phyloP scores from a whole-genome alignment of 2,888 invertebrate species.

The Ypsolopha sequella region DNA sequence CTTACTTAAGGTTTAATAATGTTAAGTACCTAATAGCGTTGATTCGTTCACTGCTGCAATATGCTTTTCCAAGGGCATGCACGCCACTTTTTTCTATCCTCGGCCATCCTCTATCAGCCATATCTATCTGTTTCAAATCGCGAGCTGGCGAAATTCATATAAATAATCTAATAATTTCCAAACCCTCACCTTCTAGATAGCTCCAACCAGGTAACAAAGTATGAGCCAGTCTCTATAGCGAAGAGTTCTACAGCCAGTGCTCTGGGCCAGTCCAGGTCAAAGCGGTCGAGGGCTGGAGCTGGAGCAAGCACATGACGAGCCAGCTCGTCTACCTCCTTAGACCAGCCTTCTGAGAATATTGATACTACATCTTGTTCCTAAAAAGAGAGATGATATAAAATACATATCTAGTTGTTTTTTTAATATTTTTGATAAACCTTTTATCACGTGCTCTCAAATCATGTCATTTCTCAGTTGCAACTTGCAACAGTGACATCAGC shows the following conservation, averaged over 20 bases:
- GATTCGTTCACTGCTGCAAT: too few relatives aligned
- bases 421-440: background rate
- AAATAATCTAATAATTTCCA: background rate
- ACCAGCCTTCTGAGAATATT: constrained; percentile 90
- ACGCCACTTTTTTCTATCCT: too few relatives aligned
- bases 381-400: constrained; percentile 9
- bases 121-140: too few relatives aligned
- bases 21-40: too few relatives aligned
- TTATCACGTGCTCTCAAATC: too few relatives aligned
- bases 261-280: constrained; percentile 74
- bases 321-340: constrained; percentile 57
- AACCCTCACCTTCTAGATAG: constrained; percentile 69
- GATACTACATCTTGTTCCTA: constrained; percentile 77
- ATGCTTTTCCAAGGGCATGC: too few relatives aligned
- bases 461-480: too few relatives aligned
- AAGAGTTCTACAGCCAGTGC: constrained; percentile 85
- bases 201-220: constrained; percentile 87
- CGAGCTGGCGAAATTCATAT: too few relatives aligned
- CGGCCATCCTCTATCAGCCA: too few relatives aligned
- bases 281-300: constrained; percentile 67
- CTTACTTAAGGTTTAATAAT: too few relatives aligned
- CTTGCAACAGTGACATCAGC: too few relatives aligned
- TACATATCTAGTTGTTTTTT: background rate
- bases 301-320: constrained; percentile 70
- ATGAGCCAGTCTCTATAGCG: constrained; percentile 80